Percentiles rank a stretch among this genome's conserved stretches.
These are phyloP conservation scores for Drosophila aldrichi DNA, from an alignment of 2,888 invertebrate genomes.

Conservation along the genomic window DNA sequence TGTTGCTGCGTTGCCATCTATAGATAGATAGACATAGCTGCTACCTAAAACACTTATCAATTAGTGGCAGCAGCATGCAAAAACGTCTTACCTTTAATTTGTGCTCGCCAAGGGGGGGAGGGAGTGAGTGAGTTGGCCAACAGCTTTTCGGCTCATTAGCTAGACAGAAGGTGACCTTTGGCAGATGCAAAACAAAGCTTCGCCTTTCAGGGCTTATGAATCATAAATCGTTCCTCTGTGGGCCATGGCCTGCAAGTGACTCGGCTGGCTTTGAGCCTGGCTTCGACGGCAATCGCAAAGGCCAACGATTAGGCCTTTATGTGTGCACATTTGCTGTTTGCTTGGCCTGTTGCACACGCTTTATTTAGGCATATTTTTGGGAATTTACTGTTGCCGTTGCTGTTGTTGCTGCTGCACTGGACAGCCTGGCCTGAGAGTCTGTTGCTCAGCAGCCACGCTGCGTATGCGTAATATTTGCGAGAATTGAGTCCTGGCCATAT, in stretches of 20 bases:
- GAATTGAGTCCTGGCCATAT: neutral
- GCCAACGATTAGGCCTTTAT: neutral
- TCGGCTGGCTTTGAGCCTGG: neutral
- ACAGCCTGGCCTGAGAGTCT: conserved; percentile 27
- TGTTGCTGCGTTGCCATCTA: neutral
- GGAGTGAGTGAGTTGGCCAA: too few species aligned
- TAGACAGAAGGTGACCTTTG: neutral
- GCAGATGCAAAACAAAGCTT: neutral
- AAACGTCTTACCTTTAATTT: neutral
- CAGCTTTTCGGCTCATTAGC: neutral
- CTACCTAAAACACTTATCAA: neutral
- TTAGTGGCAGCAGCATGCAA: neutral
- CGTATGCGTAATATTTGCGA: conserved; percentile 31
- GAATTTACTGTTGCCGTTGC: neutral
- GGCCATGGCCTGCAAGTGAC: neutral
- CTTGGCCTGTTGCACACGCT: conserved; percentile 28
- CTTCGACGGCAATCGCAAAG: conserved; percentile 3
- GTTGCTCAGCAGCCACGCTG: conserved; percentile 13
- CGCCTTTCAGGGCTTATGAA: neutral
- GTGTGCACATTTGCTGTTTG: conserved; percentile 23
- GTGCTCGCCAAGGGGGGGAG: too few species aligned
- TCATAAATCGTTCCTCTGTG: conserved; percentile 4
- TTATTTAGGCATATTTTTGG: conserved; percentile 21
- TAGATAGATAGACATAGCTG: neutral
- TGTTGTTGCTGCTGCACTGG: conserved; percentile 2